Evolutionary conservation across 2,888 invertebrate genomes (phyloP).

Genomic region (Cantharis lateralis): DNA sequence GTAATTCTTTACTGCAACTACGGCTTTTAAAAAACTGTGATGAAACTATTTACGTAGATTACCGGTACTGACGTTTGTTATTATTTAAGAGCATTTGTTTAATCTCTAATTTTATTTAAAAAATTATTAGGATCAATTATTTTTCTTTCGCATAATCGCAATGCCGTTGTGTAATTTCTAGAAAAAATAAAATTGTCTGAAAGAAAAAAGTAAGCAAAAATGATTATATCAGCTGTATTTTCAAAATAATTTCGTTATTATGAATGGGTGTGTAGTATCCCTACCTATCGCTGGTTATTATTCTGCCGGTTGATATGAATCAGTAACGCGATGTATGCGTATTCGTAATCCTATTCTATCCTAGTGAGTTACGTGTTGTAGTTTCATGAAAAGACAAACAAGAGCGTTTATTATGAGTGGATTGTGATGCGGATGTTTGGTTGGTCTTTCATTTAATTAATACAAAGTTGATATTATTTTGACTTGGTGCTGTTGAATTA

Average conservation of each 20-base stretch:
- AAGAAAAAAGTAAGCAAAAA: background rate
- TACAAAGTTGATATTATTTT: background rate
- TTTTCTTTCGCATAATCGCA: background rate
- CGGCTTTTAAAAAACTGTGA: too few species aligned
- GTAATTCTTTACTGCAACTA: too few species aligned
- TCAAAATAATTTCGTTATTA: background rate
- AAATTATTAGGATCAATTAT: background rate
- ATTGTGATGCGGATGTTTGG: background rate
- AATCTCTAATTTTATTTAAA: background rate
- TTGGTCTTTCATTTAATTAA: conserved; percentile 1
- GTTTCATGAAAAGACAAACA: background rate
- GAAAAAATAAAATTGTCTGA: background rate
- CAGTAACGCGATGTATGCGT: conserved; percentile 16
- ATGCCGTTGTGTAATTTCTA: background rate
- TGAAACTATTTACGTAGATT: too few species aligned
- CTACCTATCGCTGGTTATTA: background rate
- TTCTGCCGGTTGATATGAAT: conserved; percentile 16
- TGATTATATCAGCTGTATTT: background rate
- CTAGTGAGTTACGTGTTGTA: background rate
- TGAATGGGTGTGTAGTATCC: background rate
- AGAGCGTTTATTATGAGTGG: background rate
- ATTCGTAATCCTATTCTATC: conserved; percentile 1
- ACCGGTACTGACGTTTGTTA: too few species aligned
- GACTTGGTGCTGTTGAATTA: background rate
- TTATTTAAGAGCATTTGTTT: background rate